Percentiles rank a stretch among this genome's conserved stretches.
These are phyloP conservation scores for Sinopyrophorus schimmeli DNA, from an alignment of 2,888 invertebrate genomes.

Conservation along the genomic window DNA sequence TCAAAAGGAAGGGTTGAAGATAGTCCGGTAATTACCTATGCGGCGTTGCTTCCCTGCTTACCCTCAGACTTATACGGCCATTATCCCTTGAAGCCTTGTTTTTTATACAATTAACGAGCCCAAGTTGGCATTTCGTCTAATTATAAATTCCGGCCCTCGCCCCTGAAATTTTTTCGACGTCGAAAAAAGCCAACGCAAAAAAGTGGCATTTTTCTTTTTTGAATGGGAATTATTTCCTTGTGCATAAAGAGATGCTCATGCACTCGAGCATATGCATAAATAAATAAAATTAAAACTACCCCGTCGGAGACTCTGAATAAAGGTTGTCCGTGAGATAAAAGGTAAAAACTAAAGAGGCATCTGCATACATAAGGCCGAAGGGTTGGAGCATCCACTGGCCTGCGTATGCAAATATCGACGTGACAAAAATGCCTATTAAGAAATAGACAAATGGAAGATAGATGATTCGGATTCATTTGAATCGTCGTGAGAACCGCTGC, in stretches of 20 bases:
- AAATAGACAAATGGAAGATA: conserved; percentile 42
- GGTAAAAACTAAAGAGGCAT: conserved; percentile 38
- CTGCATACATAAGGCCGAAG: conserved; percentile 33
- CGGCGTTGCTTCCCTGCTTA: conserved; percentile 29
- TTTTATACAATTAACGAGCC: conserved; percentile 22
- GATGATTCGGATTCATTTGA: conserved; percentile 36
- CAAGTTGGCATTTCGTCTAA: background rate
- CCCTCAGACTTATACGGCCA: conserved; percentile 5
- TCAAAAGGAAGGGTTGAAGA: conserved; percentile 35
- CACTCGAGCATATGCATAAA: conserved; percentile 33
- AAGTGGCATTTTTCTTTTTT: background rate
- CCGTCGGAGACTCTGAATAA: conserved; percentile 19
- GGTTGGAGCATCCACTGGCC: conserved; percentile 22
- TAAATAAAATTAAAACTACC: conserved; percentile 37
- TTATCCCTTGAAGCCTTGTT: conserved; percentile 2
- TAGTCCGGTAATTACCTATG: conserved; percentile 41
- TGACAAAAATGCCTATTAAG: conserved; percentile 41
- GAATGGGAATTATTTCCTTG: background rate
- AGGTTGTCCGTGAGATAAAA: conserved; percentile 36
- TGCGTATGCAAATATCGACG: conserved; percentile 40
- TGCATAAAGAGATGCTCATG: conserved; percentile 10
- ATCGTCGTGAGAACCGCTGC: conserved; percentile 39
- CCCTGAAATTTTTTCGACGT: too few species aligned
- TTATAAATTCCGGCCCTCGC: too few species aligned
- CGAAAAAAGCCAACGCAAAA: background rate